Evolutionary conservation across 2,113 vertebrate species (phyloP), one percentile per base, ranked within the genome.

Genomic region (Aldabrachelys gigantea): DNA sequence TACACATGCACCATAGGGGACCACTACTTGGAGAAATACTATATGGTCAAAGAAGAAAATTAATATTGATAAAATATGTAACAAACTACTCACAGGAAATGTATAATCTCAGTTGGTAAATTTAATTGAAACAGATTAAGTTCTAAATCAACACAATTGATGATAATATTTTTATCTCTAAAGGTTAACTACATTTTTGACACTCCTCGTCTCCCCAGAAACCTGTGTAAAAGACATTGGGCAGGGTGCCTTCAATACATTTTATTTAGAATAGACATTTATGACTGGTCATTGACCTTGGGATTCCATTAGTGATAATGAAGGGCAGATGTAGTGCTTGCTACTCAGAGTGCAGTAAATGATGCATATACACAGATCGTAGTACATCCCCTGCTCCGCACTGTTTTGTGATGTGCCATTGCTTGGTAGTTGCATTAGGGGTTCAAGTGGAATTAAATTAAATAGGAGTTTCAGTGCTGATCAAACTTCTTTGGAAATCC

Each of bases 271-370:
- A 76, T 97, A 95, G 97, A 98, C 97, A 27, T 98, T 98, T 98
- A 97, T 96, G 98, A 82, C 72, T 94, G 94, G 97, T 97, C 27
- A 12, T 97, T 98, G 98, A 97, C 98, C 98, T 98, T 98, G 98
- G 94, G 96, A 97, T 98, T 98, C 97, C 98, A 98, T 98, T 98
- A 98, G 97, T 38, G 79, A 96, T 98, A 97, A 98, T 95, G 98
- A 98, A 98, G 98, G 98, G 87, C 97, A 81, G 78, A 93, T 89
- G 94, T 83, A 89, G 59, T 78, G 82, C 83, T 25, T 93, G 78
- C 95, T 91, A 90, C 91, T 79, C 76, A 4, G 72, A 92, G 89
- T 88, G 27, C 90, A 14, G 95, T 85, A 98, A 98, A 97, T 97
- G 98, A 96, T 92, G 93, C 54, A 87, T 87, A n/a, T 59, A 56